These are phyloP conservation scores for Spisula subtruncata DNA, from an alignment of 2,888 invertebrate species.

Conservation along the genomic window DNA sequence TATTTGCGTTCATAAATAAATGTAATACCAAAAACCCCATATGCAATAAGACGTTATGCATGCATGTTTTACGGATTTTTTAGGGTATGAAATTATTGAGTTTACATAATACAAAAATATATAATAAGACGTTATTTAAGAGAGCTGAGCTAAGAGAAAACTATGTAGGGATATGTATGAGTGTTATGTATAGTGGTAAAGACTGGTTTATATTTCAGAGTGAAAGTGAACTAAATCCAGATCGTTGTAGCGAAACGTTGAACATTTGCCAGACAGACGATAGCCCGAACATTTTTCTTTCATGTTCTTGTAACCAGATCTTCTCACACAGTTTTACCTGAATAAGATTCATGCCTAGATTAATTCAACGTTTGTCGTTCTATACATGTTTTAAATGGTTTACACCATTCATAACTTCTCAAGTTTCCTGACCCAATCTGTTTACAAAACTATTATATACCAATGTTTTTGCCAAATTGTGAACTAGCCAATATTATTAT, in stretches of 20 bases:
- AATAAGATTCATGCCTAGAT: not conserved
- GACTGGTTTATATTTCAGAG: slow-evolving; percentile 25
- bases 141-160: too few species aligned
- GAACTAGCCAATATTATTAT: too few species aligned
- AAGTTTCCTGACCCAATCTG: not conserved
- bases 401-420: not conserved
- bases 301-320: slow-evolving; percentile 4
- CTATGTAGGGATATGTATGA: not conserved
- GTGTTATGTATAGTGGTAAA: not conserved
- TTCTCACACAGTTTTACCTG: not conserved
- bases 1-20: too few species aligned
- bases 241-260: not conserved
- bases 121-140: not conserved
- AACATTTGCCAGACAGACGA: not conserved
- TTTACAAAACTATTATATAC: too few species aligned
- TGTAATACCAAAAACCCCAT: too few species aligned
- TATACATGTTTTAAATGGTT: not conserved
- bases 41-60: too few species aligned
- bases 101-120: too few species aligned
- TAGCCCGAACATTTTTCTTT: slow-evolving; percentile 4
- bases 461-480: too few species aligned
- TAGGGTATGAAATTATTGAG: too few species aligned
- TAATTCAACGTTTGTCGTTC: not conserved
- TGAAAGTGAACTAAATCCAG: not conserved
- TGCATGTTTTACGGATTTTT: too few species aligned